Conservation (phyloP, 2,888 invertebrate genomes). For the Noctua janthina region DNA sequence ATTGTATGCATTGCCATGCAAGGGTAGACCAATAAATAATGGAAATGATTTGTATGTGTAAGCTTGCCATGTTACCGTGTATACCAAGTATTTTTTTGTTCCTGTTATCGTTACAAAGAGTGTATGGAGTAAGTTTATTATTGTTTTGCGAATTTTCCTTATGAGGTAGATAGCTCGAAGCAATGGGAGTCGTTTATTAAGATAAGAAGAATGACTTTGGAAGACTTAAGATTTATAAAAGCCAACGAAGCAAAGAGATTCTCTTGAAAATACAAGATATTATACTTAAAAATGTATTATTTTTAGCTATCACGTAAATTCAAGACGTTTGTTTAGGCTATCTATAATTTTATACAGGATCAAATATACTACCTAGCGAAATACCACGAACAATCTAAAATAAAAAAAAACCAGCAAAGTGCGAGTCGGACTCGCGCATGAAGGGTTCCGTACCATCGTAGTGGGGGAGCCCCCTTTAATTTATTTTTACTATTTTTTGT, state of each 20-base stretch:
- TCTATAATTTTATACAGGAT: neutral
- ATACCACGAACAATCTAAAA: neutral
- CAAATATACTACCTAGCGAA: neutral
- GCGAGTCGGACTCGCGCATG: too few relatives aligned
- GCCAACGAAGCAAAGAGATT: neutral
- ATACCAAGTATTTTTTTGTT: conserved; percentile 5
- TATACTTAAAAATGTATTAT: too few relatives aligned
- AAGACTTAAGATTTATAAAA: conserved; percentile 3
- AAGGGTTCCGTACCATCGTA: too few relatives aligned
- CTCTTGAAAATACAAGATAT: neutral
- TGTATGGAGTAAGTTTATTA: conserved; percentile 19
- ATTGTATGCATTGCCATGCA: too few relatives aligned
- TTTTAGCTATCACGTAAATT: neutral
- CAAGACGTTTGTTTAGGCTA: neutral
- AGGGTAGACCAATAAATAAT: neutral
- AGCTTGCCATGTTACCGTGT: neutral
- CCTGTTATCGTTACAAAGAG: conserved; percentile 14
- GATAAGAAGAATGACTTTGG: neutral
- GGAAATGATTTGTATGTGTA: neutral
- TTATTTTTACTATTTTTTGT: too few relatives aligned
- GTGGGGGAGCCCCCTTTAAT: too few relatives aligned
- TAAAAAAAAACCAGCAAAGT: neutral
- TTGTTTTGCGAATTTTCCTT: conserved; percentile 17
- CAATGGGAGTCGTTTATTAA: conserved; percentile 12
- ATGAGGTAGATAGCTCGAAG: neutral